Conservation (phyloP, 2,888 invertebrate genomes). For the Macroteleia sp. region DNA sequence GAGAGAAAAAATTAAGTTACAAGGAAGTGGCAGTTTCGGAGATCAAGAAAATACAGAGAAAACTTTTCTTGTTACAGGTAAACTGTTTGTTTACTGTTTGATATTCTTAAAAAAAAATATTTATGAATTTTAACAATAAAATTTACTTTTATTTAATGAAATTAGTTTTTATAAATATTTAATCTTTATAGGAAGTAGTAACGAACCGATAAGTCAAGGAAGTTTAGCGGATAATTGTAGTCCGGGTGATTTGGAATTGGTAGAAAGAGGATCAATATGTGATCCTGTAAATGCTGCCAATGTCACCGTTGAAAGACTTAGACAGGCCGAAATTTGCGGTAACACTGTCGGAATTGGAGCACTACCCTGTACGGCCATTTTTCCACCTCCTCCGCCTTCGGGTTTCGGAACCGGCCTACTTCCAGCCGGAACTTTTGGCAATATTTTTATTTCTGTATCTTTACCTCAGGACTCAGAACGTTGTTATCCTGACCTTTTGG, state of each 20-base stretch:
- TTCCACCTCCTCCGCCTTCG: slow-evolving; percentile 85
- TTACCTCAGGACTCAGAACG: slow-evolving; percentile 90
- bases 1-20: slow-evolving; percentile 88
- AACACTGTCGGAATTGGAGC: slow-evolving; percentile 76
- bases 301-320: slow-evolving; percentile 81
- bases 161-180: too few relatives aligned
- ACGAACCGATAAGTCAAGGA: slow-evolving; percentile 74
- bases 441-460: slow-evolving; percentile 93
- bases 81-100: too few relatives aligned
- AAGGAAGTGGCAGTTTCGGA: slow-evolving; percentile 92
- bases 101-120: too few relatives aligned
- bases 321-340: slow-evolving; percentile 68
- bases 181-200: slow-evolving; percentile 83
- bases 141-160: too few relatives aligned
- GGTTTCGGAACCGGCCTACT: slow-evolving; percentile 83
- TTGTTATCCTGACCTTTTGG: slow-evolving; percentile 92
- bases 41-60: slow-evolving; percentile 90
- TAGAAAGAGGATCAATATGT: slow-evolving; percentile 71
- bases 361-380: slow-evolving; percentile 84
- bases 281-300: slow-evolving; percentile 83
- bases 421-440: slow-evolving; percentile 87
- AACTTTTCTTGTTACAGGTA: slow-evolving; percentile 63
- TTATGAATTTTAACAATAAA: too few relatives aligned
- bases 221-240: slow-evolving; percentile 77
- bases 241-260: slow-evolving; percentile 77